Evolutionary conservation across 2,113 vertebrate genomes (phyloP), one percentile per base, ranked within the genome.

Genomic region (Rhegmatorhina hoffmannsi): DNA sequence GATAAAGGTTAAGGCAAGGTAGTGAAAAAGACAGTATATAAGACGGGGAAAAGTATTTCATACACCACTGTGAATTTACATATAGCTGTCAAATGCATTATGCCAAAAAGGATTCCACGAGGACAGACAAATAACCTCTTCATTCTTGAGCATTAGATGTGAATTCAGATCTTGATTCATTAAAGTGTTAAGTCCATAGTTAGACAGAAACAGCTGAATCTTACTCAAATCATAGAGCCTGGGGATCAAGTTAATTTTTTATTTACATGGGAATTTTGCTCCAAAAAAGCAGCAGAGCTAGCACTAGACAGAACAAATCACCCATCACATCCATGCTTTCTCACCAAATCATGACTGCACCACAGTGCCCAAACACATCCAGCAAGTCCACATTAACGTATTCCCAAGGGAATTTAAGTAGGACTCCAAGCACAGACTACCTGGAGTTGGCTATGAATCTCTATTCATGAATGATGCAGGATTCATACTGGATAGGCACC

Each of bases 121-220:
- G 59, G 63, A 83, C 55, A 95, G 77, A 82, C 78, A 95, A 95
- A 88, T 76, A 95, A 86, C 59, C 34, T 84, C 59, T 73, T 89
- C 29, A 83, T 63, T 91, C 66, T 50, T 73, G 47, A 92, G 24
- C 74, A 72, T 75, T 15, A 59, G 47, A 59, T 21, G 67, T 53
- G 81, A 92, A 69, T 55, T 89, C 59, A 70, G 70, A 55, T 40
- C 38, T 16, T 13, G 25, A 83, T 74, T 91, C 63, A 85, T 58
- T 72, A 28, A 76, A 73, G 43, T 21, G 74, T 62, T 58, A 82
- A 91, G 46, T 58, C 46, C 17, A 3, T 13, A 18, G 49, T 83
- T 24, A 9, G 44, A 60, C 17, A 47, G 47, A 12, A 17, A n/a
- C 1, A 81, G 36, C 43, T 52, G 85, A 93, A 33, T 73, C 78